Percentiles rank a stretch among this genome's conserved stretches.
These are phyloP conservation scores for Drosophila ercepeae DNA, from an alignment of 1,140 invertebrate species.

Conservation along the genomic window DNA sequence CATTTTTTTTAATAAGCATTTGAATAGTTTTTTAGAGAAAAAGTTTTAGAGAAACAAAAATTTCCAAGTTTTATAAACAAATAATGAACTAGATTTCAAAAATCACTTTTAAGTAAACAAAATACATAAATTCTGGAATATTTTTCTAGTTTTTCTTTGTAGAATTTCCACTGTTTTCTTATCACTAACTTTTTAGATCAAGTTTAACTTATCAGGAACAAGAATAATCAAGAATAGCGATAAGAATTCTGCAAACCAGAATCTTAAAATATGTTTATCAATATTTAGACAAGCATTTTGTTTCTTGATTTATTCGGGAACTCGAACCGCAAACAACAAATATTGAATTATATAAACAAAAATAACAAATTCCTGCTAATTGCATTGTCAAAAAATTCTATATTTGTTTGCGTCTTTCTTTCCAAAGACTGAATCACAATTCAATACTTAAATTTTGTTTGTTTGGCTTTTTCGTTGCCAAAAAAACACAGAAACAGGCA, in stretches of 20 bases:
- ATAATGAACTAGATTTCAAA: background rate
- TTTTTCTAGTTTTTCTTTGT: background rate
- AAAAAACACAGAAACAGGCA: conserved; percentile 28
- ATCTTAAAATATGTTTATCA: conserved; percentile 41
- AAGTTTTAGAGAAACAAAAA: background rate
- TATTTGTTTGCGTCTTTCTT: conserved; percentile 10
- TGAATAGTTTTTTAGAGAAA: too few species aligned
- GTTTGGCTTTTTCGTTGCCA: conserved; percentile 27
- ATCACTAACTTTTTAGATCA: background rate
- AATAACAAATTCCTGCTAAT: conserved; percentile 68
- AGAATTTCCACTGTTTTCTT: background rate
- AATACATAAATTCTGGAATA: background rate
- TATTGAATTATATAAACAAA: conserved; percentile 16
- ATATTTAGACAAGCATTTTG: conserved; percentile 58
- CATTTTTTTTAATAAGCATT: too few species aligned
- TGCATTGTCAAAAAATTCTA: conserved; percentile 57
- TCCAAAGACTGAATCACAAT: conserved; percentile 25
- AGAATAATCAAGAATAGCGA: conserved; percentile 26
- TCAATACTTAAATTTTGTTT: conserved; percentile 27
- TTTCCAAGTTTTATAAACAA: background rate
- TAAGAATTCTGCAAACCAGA: conserved; percentile 30
- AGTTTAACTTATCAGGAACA: conserved; percentile 21
- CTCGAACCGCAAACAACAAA: conserved; percentile 11
- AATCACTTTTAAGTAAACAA: background rate
- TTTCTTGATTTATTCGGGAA: conserved; percentile 22